Evolutionary conservation across 2,888 invertebrate species (phyloP).

Genomic region (Odontocolon sp.): DNA sequence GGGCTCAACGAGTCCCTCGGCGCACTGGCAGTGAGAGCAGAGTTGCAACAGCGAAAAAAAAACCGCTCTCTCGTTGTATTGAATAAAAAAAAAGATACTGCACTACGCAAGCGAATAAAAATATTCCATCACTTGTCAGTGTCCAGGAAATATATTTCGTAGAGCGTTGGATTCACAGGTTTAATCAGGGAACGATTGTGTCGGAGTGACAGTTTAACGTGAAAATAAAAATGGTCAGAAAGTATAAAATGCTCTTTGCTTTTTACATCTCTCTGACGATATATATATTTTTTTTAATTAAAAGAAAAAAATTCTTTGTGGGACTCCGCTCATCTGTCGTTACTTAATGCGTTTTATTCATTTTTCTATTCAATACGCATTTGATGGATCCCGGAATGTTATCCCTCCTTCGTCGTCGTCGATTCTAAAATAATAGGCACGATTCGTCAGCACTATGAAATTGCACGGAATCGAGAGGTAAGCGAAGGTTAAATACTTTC

Average conservation of each 20-base stretch:
- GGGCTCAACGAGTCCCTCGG: slow-evolving; percentile 49
- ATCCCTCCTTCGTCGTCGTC: slow-evolving; percentile 18
- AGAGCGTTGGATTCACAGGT: not conserved
- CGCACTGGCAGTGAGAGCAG: slow-evolving; percentile 23
- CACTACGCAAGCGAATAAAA: slow-evolving; percentile 10
- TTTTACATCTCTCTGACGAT: not conserved
- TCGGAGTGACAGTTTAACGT: not conserved
- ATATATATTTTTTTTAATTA: not conserved
- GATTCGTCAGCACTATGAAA: slow-evolving; percentile 34
- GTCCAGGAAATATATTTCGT: slow-evolving; percentile 3
- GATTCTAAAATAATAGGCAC: slow-evolving; percentile 4
- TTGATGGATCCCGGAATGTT: slow-evolving; percentile 20
- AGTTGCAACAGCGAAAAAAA: slow-evolving; percentile 1
- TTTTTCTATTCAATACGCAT: slow-evolving; percentile 26
- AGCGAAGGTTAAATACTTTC: slow-evolving; percentile 29
- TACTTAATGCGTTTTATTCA: not conserved
- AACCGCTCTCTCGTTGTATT: slow-evolving; percentile 12
- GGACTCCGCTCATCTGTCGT: slow-evolving; percentile 11
- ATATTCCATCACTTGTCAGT: slow-evolving; percentile 28
- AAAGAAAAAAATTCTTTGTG: not conserved
- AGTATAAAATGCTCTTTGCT: not conserved
- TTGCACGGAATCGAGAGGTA: slow-evolving; percentile 22
- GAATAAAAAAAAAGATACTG: slow-evolving; percentile 23
- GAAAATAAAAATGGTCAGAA: not conserved
- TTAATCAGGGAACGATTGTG: slow-evolving; percentile 8